These are phyloP conservation scores for Alentia gelatinosa DNA, from an alignment of 2,888 invertebrate genomes.

Conservation along the genomic window DNA sequence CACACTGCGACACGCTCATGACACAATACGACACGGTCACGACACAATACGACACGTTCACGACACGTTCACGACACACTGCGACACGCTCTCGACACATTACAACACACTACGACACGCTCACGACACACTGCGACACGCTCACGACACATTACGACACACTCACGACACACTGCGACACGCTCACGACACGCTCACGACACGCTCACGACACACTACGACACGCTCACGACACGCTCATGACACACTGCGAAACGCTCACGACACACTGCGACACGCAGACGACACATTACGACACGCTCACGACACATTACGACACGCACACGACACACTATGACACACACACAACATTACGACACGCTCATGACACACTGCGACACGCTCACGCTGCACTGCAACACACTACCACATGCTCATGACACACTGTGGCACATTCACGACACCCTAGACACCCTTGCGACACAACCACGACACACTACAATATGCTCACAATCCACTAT, in stretches of 20 bases:
- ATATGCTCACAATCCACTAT: not conserved
- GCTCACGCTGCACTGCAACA: not conserved
- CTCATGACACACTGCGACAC: not conserved
- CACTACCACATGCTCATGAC: not conserved
- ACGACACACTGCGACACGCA: not conserved
- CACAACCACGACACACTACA: not conserved
- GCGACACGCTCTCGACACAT: not conserved
- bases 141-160: too few species aligned
- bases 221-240: not conserved
- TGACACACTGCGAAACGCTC: not conserved
- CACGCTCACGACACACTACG: not conserved
- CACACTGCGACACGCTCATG: not conserved
- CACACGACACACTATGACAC: not conserved
- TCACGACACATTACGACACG: not conserved
- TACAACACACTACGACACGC: not conserved
- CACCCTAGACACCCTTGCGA: not conserved
- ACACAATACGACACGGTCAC: not conserved
- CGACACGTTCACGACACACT: not conserved
- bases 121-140: not conserved
- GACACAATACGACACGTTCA: not conserved
- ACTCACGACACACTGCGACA: not conserved
- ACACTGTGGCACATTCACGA: not conserved
- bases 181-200: too few species aligned
- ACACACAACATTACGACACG: not conserved
- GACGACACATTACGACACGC: not conserved